These are phyloP conservation scores for Drosophila atripex DNA, from an alignment of 2,888 invertebrate species.

Conservation along the genomic window DNA sequence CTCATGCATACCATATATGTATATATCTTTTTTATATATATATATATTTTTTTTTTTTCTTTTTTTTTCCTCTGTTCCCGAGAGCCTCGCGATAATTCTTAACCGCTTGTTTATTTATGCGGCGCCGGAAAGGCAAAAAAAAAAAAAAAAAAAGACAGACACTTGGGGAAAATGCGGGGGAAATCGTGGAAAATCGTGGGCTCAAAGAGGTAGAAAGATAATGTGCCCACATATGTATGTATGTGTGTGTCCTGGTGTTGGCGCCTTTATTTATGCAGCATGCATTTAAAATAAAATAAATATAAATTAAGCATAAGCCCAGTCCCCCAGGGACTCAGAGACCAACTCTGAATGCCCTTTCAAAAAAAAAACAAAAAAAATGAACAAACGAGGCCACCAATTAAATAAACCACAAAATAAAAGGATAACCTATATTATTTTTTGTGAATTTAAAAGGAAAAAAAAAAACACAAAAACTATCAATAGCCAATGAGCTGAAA, in stretches of 20 bases:
- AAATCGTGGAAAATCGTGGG: constrained; percentile 11
- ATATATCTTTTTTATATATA: background rate
- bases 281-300: constrained; percentile 77
- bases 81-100: constrained; percentile 69
- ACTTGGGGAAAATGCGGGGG: constrained; percentile 6
- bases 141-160: constrained; percentile 6
- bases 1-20: background rate
- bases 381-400: background rate
- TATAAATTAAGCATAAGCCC: constrained; percentile 72
- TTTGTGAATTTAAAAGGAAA: background rate
- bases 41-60: background rate
- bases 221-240: constrained; percentile 27
- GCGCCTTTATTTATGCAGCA: constrained; percentile 71
- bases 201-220: constrained; percentile 49
- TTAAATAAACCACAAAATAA: background rate
- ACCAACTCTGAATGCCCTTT: constrained; percentile 17
- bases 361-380: background rate
- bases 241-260: constrained; percentile 8
- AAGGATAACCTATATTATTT: background rate
- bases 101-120: constrained; percentile 77
- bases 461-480: background rate
- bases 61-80: constrained; percentile 13
- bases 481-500: constrained; percentile 1
- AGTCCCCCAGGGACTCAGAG: constrained; percentile 30
- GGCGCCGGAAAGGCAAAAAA: constrained; percentile 60